phyloP scores from a whole-genome alignment of 2,113 vertebrate genomes.

The Corydoras maculifer region DNA sequence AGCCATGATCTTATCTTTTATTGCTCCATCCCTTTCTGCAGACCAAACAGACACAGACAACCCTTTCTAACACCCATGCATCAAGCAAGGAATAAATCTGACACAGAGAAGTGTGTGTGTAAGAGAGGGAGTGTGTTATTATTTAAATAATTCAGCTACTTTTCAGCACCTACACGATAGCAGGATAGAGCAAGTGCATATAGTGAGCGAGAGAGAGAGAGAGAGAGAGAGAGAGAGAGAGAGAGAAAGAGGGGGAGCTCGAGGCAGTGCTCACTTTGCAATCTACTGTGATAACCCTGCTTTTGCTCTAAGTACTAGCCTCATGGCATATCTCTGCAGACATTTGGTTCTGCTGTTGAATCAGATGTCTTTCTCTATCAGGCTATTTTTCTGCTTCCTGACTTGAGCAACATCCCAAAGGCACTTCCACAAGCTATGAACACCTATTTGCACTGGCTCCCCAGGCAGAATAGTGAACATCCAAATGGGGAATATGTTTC shows the following conservation, averaged over 20 bases:
- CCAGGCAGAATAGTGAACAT: neutral
- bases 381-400: neutral
- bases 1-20: conserved; percentile 70
- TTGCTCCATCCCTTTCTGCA: conserved; percentile 65
- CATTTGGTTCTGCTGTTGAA: conserved; percentile 1
- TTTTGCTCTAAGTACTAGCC: conserved; percentile 18
- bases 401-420: neutral
- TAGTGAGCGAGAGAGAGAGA: neutral
- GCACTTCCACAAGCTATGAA: conserved; percentile 10
- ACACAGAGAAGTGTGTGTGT: conserved; percentile 52
- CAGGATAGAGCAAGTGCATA: conserved; percentile 18
- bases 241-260: conserved; percentile 11
- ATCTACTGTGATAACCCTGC: conserved; percentile 31
- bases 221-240: neutral
- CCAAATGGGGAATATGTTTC: neutral
- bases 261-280: conserved; percentile 6
- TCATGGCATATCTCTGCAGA: conserved; percentile 20
- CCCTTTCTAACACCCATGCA: conserved; percentile 51
- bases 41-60: conserved; percentile 65
- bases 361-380: neutral
- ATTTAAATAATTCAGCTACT: conserved; percentile 46
- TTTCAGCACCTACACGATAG: conserved; percentile 33
- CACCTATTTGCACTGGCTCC: neutral
- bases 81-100: conserved; percentile 73
- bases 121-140: conserved; percentile 30